Base-by-base conservation (phyloP, 2,113 vertebrate species). In the Anhinga rufa region DNA sequence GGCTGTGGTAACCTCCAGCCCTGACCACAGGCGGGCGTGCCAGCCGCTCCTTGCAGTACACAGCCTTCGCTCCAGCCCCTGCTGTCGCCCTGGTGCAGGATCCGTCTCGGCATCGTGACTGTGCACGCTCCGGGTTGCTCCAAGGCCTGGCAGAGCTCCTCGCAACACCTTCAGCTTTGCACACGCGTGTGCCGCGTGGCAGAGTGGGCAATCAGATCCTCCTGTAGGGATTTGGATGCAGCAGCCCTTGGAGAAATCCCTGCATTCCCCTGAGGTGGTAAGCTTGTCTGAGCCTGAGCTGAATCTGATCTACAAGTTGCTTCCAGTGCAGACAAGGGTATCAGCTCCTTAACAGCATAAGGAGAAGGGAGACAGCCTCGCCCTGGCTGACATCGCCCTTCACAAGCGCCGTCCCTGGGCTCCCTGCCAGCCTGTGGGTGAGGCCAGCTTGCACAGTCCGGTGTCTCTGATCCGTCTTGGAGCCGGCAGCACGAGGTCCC, bases 51-150 rank as follows among this genome's bases (percentile, higher is more conserved):
- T 60, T 9, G 46, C 38, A 36, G 4, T 6, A 14, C 18, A 6
- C 14, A 49, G 72, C n/a, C 72, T 31, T 34, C n/a, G 42, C 80
- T 71, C 46, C 2, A 4, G 54, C 8, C 34, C 16, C 22, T 0
- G 2, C 46, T 34, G 18, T 34, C 34, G 12, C n/a, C 31, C 48
- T 32, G 4, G 14, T 26, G 54, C 31, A 49, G 77, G 26, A 38
- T n/a, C 48, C 1, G 0, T 46, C 71, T 29, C 24, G 11, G 49
- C 38, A 26, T 12, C 1, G 0, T 31, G 20, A 7, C 44, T 13
- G 17, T 10, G 28, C 32, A 15, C 1, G 1, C 57, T 29, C 62
- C 18, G 78, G 34, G 31, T 10, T 74, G 75, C 40, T 54, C 68
- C n/a, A 11, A 21, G 80, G 80, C 22, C 80, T 38, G 66, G 13